Evolutionary conservation across 1,140 invertebrate species (phyloP).

Genomic region (Dinoponera quadriceps): DNA sequence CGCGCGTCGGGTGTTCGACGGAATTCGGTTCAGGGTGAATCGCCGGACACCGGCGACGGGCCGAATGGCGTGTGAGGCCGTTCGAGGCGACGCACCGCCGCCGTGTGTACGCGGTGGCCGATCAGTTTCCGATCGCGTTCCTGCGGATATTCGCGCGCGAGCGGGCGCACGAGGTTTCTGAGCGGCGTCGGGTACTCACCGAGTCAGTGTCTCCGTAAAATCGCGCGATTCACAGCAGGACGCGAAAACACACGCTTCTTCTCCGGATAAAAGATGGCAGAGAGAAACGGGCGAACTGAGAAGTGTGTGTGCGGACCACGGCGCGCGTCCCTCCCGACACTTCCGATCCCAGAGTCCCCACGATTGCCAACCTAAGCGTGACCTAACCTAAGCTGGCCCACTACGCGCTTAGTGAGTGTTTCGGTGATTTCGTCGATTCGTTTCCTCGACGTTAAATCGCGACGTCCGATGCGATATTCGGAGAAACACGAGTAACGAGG

Average conservation of each 20-base stretch:
- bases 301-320: slow-evolving; percentile 59
- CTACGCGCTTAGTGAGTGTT: neutral
- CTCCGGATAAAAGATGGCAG: slow-evolving; percentile 75
- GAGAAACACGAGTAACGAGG: too few species aligned
- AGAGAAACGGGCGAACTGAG: slow-evolving; percentile 67
- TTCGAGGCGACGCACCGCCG: too few species aligned
- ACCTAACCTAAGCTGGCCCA: neutral
- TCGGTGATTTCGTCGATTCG: too few species aligned
- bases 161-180: neutral
- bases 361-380: slow-evolving; percentile 29
- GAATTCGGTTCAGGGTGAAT: too few species aligned
- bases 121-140: too few species aligned
- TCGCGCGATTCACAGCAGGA: slow-evolving; percentile 70
- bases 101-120: too few species aligned
- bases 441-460: too few species aligned
- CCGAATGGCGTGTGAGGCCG: neutral
- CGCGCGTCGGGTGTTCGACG: too few species aligned
- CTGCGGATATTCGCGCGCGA: too few species aligned
- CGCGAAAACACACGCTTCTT: slow-evolving; percentile 72
- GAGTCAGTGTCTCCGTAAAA: slow-evolving; percentile 78
- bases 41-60: too few species aligned
- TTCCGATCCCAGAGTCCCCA: neutral
- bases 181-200: slow-evolving; percentile 67
- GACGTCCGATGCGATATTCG: too few species aligned
- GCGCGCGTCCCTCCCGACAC: slow-evolving; percentile 60